Evolutionary conservation across 2,888 invertebrate genomes (phyloP).

Genomic region (Agrotis ipsilon): DNA sequence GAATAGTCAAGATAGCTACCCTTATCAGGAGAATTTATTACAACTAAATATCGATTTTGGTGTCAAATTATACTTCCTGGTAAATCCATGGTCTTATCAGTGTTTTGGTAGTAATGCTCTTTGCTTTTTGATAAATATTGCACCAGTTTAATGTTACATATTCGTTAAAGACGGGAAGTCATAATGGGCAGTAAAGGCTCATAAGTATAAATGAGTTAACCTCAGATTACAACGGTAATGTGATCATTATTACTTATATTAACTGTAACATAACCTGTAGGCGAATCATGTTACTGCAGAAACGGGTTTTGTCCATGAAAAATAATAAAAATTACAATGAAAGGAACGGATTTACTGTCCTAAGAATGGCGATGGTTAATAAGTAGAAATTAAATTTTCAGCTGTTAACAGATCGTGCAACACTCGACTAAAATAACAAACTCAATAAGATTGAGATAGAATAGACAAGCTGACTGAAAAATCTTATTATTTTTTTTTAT

Average conservation of each 20-base stretch:
- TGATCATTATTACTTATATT: slow-evolving; percentile 8
- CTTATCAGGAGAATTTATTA: neutral
- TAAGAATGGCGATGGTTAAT: no score
- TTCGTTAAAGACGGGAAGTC: neutral
- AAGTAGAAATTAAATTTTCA: no score
- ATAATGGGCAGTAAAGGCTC: neutral
- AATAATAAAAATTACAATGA: no score
- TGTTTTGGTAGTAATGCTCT: neutral
- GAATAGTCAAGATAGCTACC: neutral
- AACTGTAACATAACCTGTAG: neutral
- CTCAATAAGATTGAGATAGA: no score
- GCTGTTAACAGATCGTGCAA: no score
- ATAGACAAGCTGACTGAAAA: no score
- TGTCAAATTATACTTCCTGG: neutral
- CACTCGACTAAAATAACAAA: no score
- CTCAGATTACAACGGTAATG: slow-evolving; percentile 8
- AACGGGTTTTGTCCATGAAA: no score
- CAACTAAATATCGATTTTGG: neutral
- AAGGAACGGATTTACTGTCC: no score
- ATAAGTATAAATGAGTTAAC: slow-evolving; percentile 10
- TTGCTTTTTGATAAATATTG: slow-evolving; percentile 1
- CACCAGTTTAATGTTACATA: slow-evolving; percentile 6
- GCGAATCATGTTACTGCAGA: no score
- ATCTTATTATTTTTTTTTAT: no score
- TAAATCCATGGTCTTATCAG: neutral